Evolutionary conservation across 2,888 invertebrate genomes (phyloP).

Genomic region (Onchidella celtica): DNA sequence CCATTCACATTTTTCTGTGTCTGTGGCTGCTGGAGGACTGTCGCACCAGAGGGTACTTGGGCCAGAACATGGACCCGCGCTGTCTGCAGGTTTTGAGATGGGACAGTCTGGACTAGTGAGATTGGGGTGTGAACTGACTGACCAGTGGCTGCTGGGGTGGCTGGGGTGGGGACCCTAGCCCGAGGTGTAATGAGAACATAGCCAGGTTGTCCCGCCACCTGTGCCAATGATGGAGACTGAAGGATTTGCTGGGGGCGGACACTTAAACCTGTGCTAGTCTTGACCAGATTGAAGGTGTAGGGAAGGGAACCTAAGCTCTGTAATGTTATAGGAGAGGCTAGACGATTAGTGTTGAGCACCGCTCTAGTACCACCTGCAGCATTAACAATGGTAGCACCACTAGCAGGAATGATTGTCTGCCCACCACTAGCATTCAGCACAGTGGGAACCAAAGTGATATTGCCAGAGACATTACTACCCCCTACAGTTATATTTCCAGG

Average conservation of each 20-base stretch:
- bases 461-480: slow-evolving; percentile 28
- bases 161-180: slow-evolving; percentile 26
- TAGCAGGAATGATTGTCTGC: slow-evolving; percentile 33
- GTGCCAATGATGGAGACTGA: slow-evolving; percentile 49
- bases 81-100: slow-evolving; percentile 31
- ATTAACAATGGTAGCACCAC: slow-evolving; percentile 35
- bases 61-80: slow-evolving; percentile 42
- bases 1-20: slow-evolving; percentile 34
- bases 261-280: slow-evolving; percentile 48
- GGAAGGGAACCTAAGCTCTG: slow-evolving; percentile 48
- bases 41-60: slow-evolving; percentile 39
- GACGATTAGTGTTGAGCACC: slow-evolving; percentile 40
- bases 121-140: slow-evolving; percentile 36
- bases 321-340: slow-evolving; percentile 48
- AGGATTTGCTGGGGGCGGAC: slow-evolving; percentile 44
- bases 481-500: slow-evolving; percentile 21
- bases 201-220: slow-evolving; percentile 50
- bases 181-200: slow-evolving; percentile 54
- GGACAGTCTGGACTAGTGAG: slow-evolving; percentile 40
- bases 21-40: slow-evolving; percentile 37
- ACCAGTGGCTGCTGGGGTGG: slow-evolving; percentile 17
- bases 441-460: slow-evolving; percentile 48
- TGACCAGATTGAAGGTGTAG: slow-evolving; percentile 49
- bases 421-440: slow-evolving; percentile 46
- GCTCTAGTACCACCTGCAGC: slow-evolving; percentile 36